Evolutionary conservation across 2,797 vertebrate genomes (phyloP), one percentile per base, ranked within the genome.

Genomic region (Psittacula derbiana): DNA sequence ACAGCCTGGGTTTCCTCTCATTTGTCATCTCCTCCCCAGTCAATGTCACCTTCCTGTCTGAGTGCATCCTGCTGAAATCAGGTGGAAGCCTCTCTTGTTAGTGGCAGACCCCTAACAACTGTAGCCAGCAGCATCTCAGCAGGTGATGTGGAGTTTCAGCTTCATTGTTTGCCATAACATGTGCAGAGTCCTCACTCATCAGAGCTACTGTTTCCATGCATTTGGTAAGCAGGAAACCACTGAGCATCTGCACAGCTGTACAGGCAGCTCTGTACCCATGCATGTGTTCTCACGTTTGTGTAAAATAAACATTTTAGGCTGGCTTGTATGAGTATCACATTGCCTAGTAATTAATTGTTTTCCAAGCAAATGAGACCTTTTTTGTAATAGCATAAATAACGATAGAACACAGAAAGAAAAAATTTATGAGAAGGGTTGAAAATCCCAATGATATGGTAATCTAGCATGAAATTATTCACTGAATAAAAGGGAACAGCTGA

Each of bases 281-380:
- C 20, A 1, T 10, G 30, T 30, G 50, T 18, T 31, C 49, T 40
- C 33, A 11, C 12, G 1, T 44, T 44, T 6, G 16, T 62, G 65
- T 19, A 11, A 66, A 49, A 31, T 9, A 21, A 15, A 36, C 11
- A 44, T 69, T 70, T 16, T 6, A 40, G 73, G 47, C 47, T 55
- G 38, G 8, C 38, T 60, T 38, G 12, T 47, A 2, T 19, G 33
- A 72, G 62, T 10, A 7, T 40, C 50, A 0, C 38, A 28, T 41
- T 69, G 89, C 67, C 84, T 24, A 6, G 50, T 87, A 85, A 89
- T 85, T 93, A 72, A 76, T 76, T 70, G 93, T 84, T 92, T 93
- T 38, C 70, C 71, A 62, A 93, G 86, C 85, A 81, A 85, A 87
- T 0, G 7, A 82, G 72, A 33, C 57, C 60, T 36, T 47, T 92